Base-by-base conservation (phyloP, 2,797 vertebrate species). In the Melanotaenia parkinsoni region DNA sequence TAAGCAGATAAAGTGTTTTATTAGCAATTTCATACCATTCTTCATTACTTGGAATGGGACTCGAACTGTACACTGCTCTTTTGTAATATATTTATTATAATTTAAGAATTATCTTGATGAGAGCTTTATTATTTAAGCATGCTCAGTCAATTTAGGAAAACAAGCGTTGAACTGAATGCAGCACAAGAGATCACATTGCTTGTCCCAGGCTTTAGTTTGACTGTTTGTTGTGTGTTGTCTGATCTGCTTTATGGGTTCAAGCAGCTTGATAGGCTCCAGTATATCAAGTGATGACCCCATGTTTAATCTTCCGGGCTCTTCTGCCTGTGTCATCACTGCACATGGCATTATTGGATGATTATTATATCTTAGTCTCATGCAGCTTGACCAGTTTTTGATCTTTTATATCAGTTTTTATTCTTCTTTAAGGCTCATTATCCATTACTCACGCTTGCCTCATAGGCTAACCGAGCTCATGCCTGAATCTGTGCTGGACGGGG, bases 1-100 rank as follows among this genome's bases (percentile, higher is more conserved):
- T 92, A 89, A 83, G 85, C 16, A 51, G 14, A 65, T 22, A 8
- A 54, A 33, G 11, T 16, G 8, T 54, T 68, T 60, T 26, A 30
- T n/a, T 67, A 9, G 35, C 32, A 32, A 32, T 32, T 32, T 6
- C 32, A 32, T 32, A 6, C 32, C 32, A 32, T 32, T 32, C 32
- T 32, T 32, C 32, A 32, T 32, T 32, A 32, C 32, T 32, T 40
- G 18, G 40, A 18, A 1, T 63, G 3, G 51, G 16, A 70, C 22
- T 67, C 7, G 0, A 5, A 24, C 38, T 51, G 32, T 30, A 5
- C 24, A 32, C 24, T 59, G 32, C 10, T 4, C 10, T 74, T 16
- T 30, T 54, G 43, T 4, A n/a, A 7, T 14, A 28, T 38, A 33
- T 63, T 56, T 18, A 47, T 28, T 3, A 45, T 32, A 10, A 45